Conservation (phyloP, 2,888 invertebrate species). For the Clunio marinus region DNA sequence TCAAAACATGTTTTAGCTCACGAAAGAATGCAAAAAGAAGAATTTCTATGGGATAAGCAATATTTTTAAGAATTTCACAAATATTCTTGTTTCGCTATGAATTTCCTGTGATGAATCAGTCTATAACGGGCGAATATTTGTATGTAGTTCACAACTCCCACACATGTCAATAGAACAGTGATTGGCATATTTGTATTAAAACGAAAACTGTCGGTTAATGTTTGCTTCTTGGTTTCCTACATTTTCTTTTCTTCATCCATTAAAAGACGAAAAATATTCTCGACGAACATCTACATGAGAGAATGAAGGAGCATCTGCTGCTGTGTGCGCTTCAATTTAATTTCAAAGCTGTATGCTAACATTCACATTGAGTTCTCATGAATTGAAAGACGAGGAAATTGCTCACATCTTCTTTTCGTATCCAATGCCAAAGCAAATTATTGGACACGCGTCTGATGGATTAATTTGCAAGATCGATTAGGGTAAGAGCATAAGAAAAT, state of each 20-base stretch:
- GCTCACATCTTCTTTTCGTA: not conserved
- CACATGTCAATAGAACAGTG: not conserved
- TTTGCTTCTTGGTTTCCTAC: not conserved
- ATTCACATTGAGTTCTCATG: not conserved
- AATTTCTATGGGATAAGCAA: too few species aligned
- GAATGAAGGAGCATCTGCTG: not conserved
- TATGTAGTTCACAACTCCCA: not conserved
- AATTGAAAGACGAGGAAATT: not conserved
- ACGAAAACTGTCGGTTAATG: not conserved
- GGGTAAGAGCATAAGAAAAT: constrained; percentile 2
- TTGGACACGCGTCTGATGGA: constrained; percentile 35
- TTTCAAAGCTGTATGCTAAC: not conserved
- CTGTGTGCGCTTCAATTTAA: not conserved
- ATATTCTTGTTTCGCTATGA: too few species aligned
- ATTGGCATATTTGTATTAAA: constrained; percentile 34
- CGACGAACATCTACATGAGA: too few species aligned
- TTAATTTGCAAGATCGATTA: constrained; percentile 33
- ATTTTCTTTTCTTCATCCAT: not conserved
- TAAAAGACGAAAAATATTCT: not conserved
- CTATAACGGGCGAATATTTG: too few species aligned
- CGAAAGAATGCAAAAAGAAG: too few species aligned
- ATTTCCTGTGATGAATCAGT: too few species aligned
- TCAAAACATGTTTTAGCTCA: too few species aligned
- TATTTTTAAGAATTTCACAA: too few species aligned
- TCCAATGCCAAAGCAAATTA: not conserved